phyloP scores from a whole-genome alignment of 2,888 invertebrate species.

The Phyllotreta striolata region DNA sequence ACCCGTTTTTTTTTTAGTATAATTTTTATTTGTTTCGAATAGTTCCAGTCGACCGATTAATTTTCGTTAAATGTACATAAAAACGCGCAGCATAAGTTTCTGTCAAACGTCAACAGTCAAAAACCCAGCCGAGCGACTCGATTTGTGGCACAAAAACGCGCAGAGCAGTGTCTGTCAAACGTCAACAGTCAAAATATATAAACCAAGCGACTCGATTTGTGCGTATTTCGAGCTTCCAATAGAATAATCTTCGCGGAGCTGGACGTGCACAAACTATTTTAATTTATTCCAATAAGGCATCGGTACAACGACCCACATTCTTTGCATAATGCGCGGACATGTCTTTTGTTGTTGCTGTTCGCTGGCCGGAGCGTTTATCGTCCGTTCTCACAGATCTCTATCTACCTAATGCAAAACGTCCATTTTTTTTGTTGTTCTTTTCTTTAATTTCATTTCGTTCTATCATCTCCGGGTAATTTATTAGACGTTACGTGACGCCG shows the following conservation, averaged over 20 bases:
- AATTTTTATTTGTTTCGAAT: no score
- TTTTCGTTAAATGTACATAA: no score
- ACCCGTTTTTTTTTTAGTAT: no score
- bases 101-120: no score
- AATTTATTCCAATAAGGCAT: slow-evolving; percentile 36
- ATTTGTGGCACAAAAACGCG: slow-evolving; percentile 12
- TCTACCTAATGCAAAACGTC: slow-evolving; percentile 1
- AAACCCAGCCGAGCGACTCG: no score
- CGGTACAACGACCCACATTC: slow-evolving; percentile 36
- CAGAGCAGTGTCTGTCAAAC: slow-evolving; percentile 25
- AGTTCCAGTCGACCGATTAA: no score
- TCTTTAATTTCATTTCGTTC: no score
- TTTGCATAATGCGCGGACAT: slow-evolving; percentile 38
- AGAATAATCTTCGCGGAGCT: slow-evolving; percentile 26
- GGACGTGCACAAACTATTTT: slow-evolving; percentile 25
- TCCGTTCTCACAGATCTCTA: slow-evolving; percentile 20
- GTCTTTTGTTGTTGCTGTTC: slow-evolving; percentile 36
- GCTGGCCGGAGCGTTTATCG: slow-evolving; percentile 19
- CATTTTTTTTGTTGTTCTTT: no score
- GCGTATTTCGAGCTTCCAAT: slow-evolving; percentile 26
- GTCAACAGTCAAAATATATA: slow-evolving; percentile 18
- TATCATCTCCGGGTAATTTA: no score
- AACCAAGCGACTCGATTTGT: slow-evolving; percentile 13
- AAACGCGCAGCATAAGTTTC: no score
- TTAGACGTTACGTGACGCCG: no score